These are phyloP conservation scores for Dendroctonus ponderosae DNA, from an alignment of 1,140 invertebrate genomes.

Conservation along the genomic window DNA sequence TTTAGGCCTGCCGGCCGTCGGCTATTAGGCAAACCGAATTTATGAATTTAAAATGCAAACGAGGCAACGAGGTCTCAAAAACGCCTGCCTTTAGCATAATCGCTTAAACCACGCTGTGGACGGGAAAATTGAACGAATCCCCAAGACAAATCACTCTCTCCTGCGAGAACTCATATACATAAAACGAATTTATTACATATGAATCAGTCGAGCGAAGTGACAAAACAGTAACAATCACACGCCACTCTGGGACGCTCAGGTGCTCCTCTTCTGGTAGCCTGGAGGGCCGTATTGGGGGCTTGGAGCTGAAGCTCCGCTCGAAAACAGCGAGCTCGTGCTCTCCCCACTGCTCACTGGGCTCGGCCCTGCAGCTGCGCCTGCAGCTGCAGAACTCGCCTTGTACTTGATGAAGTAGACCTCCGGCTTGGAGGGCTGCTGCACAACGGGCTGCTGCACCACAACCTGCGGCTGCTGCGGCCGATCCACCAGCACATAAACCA, in stretches of 20 bases:
- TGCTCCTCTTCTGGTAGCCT: slow-evolving; percentile 18
- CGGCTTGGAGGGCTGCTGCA: slow-evolving; percentile 78
- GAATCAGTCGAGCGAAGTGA: not conserved
- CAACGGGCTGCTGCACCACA: slow-evolving; percentile 61
- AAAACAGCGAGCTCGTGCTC: slow-evolving; percentile 25
- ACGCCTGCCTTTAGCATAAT: too few relatives aligned
- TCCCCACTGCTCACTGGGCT: slow-evolving; percentile 17
- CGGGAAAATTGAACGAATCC: too few relatives aligned
- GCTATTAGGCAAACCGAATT: too few relatives aligned
- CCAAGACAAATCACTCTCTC: too few relatives aligned
- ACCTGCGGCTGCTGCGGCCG: slow-evolving; percentile 78
- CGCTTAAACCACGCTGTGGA: too few relatives aligned
- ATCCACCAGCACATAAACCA: slow-evolving; percentile 84
- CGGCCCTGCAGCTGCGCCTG: not conserved
- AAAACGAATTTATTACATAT: too few relatives aligned
- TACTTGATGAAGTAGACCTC: slow-evolving; percentile 87
- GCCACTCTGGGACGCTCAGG: not conserved
- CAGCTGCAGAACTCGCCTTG: slow-evolving; percentile 57
- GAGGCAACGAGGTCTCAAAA: too few relatives aligned
- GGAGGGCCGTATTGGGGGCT: slow-evolving; percentile 19
- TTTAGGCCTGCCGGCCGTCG: too few relatives aligned
- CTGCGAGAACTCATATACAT: too few relatives aligned
- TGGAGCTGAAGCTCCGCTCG: slow-evolving; percentile 2
- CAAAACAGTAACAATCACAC: not conserved
- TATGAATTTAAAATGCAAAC: too few relatives aligned